Base-by-base conservation (phyloP, 1,140 invertebrate species). In the Augochlora pura region DNA sequence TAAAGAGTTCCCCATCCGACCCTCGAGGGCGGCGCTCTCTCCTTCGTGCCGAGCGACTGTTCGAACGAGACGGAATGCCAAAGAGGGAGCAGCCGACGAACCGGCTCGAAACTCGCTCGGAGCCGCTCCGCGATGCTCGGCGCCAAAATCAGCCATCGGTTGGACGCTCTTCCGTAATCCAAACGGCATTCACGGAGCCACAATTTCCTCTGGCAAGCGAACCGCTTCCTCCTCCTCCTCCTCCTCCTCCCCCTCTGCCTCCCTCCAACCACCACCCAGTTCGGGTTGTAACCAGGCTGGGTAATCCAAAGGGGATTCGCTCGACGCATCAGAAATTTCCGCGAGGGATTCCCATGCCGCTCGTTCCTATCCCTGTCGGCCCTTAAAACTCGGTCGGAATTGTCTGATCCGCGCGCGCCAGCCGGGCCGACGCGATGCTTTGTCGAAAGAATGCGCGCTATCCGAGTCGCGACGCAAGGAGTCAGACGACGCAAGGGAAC, bases 1-100 rank as follows among this genome's bases (percentile, higher is more conserved):
- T 83, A 59, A 90, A 88, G 67, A 90, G 82, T 80, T 87, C 88
- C 82, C 86, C 88, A 65, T 86, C 87, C 39, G 83, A 25, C 69
- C 86, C 87, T 21, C 82, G 83, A 38, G 67, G 49, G 75, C 46
- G 32, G 32, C 32, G 32, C 1, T 32, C 32, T 32, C 32, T 85
- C 84, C 80, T 84, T 85, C 82, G 85, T 88, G 46, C 81, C 82
- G 57, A 85, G 59, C 49, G 74, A 70, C 77, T 82, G 81, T 60
- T 88, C 82, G 66, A 79, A 59, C 63, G 85, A 76, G 66, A 80
- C 49, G 49, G 86, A 14, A 81, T 80, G 4, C 76, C 78, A 8
- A 84, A 71, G 14, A 84, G 39, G 14, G 32, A 32, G 32, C n/a
- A n/a, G n/a, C n/a, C n/a, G n/a, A n/a, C 42, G 42, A 12, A 12